phyloP scores from a whole-genome alignment of 1,140 invertebrate species.

The Campoletis sonorensis region DNA sequence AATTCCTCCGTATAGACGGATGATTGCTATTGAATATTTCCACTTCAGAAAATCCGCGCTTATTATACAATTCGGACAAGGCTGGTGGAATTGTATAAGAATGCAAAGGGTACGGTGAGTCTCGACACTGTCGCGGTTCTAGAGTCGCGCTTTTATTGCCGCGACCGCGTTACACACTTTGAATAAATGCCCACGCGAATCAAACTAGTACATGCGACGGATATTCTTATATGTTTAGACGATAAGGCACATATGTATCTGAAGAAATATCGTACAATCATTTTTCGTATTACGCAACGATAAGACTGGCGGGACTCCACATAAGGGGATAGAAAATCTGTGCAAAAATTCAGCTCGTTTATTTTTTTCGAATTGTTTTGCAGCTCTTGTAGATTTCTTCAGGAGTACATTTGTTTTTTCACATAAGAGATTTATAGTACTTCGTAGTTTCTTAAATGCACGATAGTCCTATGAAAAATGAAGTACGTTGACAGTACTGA shows the following conservation, averaged over 20 bases:
- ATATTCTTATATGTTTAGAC: background rate
- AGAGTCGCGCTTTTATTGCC: background rate
- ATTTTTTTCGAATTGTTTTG: too few relatives aligned
- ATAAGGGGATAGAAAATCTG: too few relatives aligned
- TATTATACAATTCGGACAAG: background rate
- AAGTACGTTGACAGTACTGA: too few relatives aligned
- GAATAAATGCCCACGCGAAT: background rate
- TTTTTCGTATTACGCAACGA: background rate
- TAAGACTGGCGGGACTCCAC: too few relatives aligned
- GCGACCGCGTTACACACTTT: background rate
- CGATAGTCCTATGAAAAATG: too few relatives aligned
- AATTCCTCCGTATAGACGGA: background rate
- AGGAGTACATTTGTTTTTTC: too few relatives aligned
- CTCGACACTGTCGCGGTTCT: background rate
- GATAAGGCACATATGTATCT: background rate
- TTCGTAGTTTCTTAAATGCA: too few relatives aligned
- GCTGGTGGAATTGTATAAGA: background rate
- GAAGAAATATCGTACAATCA: slow-evolving; percentile 2
- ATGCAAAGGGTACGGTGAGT: background rate
- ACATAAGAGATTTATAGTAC: too few relatives aligned
- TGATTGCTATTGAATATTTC: background rate
- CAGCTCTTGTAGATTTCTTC: too few relatives aligned
- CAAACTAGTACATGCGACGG: background rate
- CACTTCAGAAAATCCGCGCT: background rate
- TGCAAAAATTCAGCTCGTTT: too few relatives aligned